Percentiles rank a stretch among this genome's conserved stretches.
phyloP scores from a whole-genome alignment of 2,113 vertebrate species.

The Thunnus thynnus region DNA sequence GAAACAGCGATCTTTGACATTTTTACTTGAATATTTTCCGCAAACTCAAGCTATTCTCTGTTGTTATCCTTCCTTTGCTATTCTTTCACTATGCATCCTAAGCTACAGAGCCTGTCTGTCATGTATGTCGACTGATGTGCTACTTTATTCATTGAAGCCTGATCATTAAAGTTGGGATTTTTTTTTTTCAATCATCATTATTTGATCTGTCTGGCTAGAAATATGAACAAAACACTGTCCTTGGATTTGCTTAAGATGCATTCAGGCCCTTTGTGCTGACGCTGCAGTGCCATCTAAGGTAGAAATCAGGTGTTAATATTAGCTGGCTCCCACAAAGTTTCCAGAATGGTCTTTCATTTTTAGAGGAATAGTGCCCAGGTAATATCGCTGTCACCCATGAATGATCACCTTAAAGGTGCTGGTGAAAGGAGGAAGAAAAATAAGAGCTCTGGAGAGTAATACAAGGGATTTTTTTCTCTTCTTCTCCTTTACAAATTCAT shows the following conservation, averaged over 20 bases:
- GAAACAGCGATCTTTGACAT: no score
- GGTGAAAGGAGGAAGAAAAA: slow-evolving; percentile 39
- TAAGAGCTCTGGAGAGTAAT: slow-evolving; percentile 16
- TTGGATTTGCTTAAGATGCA: not conserved
- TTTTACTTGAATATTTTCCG: not conserved
- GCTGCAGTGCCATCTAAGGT: not conserved
- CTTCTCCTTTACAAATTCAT: slow-evolving; percentile 19
- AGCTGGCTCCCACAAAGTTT: slow-evolving; percentile 6
- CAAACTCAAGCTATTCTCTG: no score
- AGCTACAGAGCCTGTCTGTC: not conserved
- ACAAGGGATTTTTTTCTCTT: not conserved
- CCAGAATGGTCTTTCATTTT: slow-evolving; percentile 22
- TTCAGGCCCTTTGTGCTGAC: not conserved
- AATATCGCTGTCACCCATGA: slow-evolving; percentile 40
- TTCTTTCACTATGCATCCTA: not conserved
- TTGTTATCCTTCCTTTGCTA: not conserved
- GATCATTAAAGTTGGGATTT: not conserved
- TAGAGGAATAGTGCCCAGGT: not conserved
- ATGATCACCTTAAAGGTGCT: slow-evolving; percentile 24
- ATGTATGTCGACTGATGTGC: not conserved
- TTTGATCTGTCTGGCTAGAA: not conserved
- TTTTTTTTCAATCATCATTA: not conserved
- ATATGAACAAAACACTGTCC: not conserved
- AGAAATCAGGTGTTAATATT: not conserved
- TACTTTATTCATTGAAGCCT: not conserved